Percentiles rank a stretch among this genome's conserved stretches.
phyloP scores from a whole-genome alignment of 2,888 invertebrate species.

The Lacanobia wlatinum region DNA sequence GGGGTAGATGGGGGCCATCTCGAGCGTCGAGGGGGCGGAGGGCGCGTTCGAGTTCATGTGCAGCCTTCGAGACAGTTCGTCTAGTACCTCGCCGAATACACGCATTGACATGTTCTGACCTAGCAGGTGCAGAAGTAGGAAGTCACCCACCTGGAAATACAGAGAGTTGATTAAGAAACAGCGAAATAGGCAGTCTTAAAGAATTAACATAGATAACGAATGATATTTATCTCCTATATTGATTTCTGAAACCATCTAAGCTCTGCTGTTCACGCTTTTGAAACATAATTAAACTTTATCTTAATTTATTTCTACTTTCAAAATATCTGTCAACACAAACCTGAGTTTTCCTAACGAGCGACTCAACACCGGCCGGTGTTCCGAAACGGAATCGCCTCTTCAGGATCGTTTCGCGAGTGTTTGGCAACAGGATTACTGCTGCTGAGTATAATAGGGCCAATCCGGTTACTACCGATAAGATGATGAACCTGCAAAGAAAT shows the following conservation, averaged over 20 bases:
- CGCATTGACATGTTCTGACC: conserved; percentile 97
- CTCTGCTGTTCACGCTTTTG: not conserved
- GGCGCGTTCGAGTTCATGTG: conserved; percentile 94
- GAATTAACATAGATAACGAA: not conserved
- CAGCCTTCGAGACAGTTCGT: conserved; percentile 93
- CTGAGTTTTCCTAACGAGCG: conserved; percentile 95
- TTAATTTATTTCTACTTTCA: not conserved
- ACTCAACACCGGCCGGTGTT: conserved; percentile 93
- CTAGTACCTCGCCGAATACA: conserved; percentile 95
- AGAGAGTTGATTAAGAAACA: not conserved
- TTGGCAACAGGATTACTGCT: conserved; percentile 94
- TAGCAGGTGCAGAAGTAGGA: conserved; percentile 95
- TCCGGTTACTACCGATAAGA: conserved; percentile 94
- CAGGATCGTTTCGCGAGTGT: conserved; percentile 95
- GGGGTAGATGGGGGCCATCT: conserved; percentile 96
- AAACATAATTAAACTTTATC: not conserved
- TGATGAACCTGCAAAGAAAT: conserved; percentile 94
- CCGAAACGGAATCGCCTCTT: conserved; percentile 95
- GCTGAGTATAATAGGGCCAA: conserved; percentile 95
- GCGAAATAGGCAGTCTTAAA: not conserved
- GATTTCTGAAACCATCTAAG: not conserved
- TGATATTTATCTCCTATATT: not conserved
- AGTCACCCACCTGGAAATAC: conserved; percentile 94
- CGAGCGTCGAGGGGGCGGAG: conserved; percentile 96
- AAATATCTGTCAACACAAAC: conserved; percentile 81